Evolutionary conservation across 2,113 vertebrate species (phyloP), one percentile per base, ranked within the genome.

Genomic region (Cryptotis parvus): DNA sequence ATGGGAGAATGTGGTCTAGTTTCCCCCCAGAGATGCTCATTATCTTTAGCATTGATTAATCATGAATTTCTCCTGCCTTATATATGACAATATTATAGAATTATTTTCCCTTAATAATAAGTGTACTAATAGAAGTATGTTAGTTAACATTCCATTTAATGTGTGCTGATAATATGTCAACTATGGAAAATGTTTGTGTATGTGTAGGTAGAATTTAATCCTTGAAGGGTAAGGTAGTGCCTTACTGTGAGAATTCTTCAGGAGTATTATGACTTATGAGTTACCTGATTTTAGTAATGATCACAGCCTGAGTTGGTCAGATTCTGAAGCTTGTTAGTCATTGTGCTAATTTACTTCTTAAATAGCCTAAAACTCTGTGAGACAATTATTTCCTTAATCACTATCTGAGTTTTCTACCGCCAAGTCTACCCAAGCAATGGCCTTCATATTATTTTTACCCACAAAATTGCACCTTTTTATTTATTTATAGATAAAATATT

Each of bases 41-140:
- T 95, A 91, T 83, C 75, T 73, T 91, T 45, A 66, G 41, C 43
- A 15, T 41, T 66, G 31, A 87, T 91, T 72, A 88, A 94, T 31
- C 33, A 14, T 27, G 12, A 7, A 22, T 68, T 87, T 65, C 20
- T 90, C 14, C 76, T 75, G 27, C 26, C 37, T 73, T 4, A 4
- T 39, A 20, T 11, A 49, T 5, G 10, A 9, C 37, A 79, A 65
- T 75, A 63, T 65, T 72, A 85, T 31, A 91, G 41, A 11, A 39
- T 82, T 24, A 58, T 87, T 76, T 88, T 43, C 85, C 87, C 16
- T 52, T 68, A 55, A 55, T 10, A 90, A 84, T 41, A 49, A 27
- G 15, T 31, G 6, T 70, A 4, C 5, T 52, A 68, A 58, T 18
- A 24, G 55, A 18, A 6, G 31, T 31, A 65, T 29, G 63, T 31